Conservation (phyloP, 2,113 vertebrate species). For the Aramus guarauna region DNA sequence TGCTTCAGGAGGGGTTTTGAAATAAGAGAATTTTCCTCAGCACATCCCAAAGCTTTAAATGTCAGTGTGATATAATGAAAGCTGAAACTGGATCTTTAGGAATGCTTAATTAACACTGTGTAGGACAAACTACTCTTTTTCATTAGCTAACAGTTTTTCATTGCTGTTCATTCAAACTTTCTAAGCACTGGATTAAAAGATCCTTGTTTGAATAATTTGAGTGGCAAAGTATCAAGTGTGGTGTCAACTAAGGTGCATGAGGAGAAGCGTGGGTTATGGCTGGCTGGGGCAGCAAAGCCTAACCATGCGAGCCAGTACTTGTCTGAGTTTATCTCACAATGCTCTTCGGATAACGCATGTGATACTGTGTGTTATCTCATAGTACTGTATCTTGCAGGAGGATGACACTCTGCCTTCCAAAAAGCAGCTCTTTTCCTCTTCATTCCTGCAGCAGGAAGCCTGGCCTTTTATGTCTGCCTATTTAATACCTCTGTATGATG, state of each 20-base stretch:
- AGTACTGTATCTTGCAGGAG: background rate
- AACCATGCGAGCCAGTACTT: background rate
- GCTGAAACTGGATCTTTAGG: background rate
- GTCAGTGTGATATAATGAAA: background rate
- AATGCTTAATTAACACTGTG: background rate
- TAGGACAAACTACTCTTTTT: background rate
- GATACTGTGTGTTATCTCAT: background rate
- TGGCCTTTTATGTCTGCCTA: background rate
- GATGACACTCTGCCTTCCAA: conserved; percentile 1
- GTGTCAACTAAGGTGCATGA: background rate
- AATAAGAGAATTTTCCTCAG: background rate
- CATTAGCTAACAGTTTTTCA: background rate
- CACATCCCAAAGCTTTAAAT: background rate
- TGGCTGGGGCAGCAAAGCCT: background rate
- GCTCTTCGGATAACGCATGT: background rate
- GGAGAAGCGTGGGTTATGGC: background rate
- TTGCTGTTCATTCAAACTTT: background rate
- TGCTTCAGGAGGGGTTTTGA: background rate
- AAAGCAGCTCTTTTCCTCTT: conserved; percentile 7
- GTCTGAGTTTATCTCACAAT: background rate
- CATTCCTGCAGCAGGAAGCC: background rate
- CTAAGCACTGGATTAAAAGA: background rate
- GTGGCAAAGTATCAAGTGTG: background rate
- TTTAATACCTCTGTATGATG: background rate
- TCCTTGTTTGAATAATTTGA: background rate